Evolutionary conservation across 2,797 vertebrate species (phyloP), one percentile per base, ranked within the genome.

Genomic region (Eremophila alpestris): DNA sequence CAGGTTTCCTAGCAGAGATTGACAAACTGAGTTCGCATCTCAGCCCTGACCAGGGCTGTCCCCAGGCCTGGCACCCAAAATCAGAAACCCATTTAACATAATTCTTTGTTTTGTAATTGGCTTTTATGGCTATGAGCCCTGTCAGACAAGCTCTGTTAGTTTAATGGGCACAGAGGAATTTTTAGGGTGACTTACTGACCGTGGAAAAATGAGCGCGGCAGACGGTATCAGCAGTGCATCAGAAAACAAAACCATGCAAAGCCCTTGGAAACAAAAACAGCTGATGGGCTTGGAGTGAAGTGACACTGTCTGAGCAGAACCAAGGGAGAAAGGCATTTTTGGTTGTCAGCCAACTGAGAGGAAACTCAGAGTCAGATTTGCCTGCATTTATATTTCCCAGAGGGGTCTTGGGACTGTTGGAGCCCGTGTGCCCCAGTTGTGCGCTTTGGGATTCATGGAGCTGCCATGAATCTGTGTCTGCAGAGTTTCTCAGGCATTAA

Each of bases 81-180:
- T 79, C 41, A 94, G 56, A 87, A 94, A 79, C 15, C 9, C 45
- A 82, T 95, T 90, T 88, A 23, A 91, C 91, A 54, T 56, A 82
- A 74, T 88, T 87, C 80, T 67, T 79, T 16, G 5, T 21, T 88
- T 90, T 64, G 40, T 90, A 88, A 82, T 96, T 94, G 83, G 41
- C 59, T 94, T 93, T 95, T 84, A 73, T 88, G 9, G 4, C 83
- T 56, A 10, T 3, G 8, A 91, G 59, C 63, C 49, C 45, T 74
- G 14, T 92, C 77, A 67, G 85, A 86, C 92, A 90, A 89, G 87
- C 62, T 87, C 93, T 83, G 93, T 92, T 92, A 78, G 87, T 87
- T 95, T 95, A 92, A 90, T 90, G 94, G 94, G 92, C 45, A 4
- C 67, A 10, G 70, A 92, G 89, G 95, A 96, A 95, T 97, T 94